These are phyloP conservation scores for Enteromius afrohamiltoni DNA, from an alignment of 2,797 vertebrate genomes.

Conservation along the genomic window DNA sequence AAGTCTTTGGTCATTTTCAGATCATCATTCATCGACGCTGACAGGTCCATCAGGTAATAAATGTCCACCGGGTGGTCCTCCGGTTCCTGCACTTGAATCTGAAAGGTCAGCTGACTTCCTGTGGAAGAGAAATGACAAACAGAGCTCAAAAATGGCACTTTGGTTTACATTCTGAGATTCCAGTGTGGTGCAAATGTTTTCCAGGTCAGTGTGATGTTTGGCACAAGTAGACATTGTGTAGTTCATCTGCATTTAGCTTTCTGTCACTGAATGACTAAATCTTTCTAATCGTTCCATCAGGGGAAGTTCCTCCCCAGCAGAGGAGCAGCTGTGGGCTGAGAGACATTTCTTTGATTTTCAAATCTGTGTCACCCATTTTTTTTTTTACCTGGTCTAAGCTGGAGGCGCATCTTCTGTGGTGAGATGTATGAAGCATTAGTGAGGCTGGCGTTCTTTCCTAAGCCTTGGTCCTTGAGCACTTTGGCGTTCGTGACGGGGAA, in stretches of 20 bases:
- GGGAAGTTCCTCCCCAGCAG: conserved; percentile 20
- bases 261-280: conserved; percentile 21
- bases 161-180: conserved; percentile 20
- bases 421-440: conserved; percentile 86
- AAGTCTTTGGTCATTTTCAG: conserved; percentile 89
- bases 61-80: conserved; percentile 97
- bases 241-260: background rate
- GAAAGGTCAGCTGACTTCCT: conserved; percentile 88
- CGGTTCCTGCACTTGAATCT: conserved; percentile 89
- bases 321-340: conserved; percentile 22
- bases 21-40: conserved; percentile 94
- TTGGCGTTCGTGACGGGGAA: conserved; percentile 82
- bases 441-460: conserved; percentile 77
- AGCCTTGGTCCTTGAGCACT: conserved; percentile 79
- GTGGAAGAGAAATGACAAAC: conserved; percentile 39
- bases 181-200: conserved; percentile 34
- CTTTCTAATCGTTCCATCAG: background rate
- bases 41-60: conserved; percentile 99
- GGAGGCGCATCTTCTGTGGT: conserved; percentile 89
- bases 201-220: background rate
- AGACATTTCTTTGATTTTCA: conserved; percentile 38
- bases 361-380: conserved; percentile 25
- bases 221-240: background rate
- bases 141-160: background rate
- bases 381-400: conserved; percentile 85